Base-by-base conservation (phyloP, 2,888 invertebrate species). In the Andrena fulva region DNA sequence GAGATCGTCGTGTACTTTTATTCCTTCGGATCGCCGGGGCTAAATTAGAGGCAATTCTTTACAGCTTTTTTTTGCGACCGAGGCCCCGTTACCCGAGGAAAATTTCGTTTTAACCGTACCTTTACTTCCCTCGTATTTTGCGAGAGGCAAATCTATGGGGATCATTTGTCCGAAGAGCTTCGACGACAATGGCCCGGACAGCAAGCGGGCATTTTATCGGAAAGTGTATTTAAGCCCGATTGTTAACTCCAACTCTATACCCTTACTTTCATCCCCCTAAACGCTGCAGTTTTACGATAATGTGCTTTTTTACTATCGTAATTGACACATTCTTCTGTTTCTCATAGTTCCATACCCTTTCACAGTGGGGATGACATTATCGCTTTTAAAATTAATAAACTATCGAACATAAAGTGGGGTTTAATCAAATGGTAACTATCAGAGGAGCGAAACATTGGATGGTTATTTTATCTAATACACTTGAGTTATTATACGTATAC, bases 31-130 rank as follows among this genome's bases (percentile, higher is more conserved):
- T 75, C 48, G 68, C 24, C 33, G 10, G 16, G 20, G 68, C 33
- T 78, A 68, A 76, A 78, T 78, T 78, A 68, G 63, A 77, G 33
- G 20, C 68, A 54, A 76, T 63, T 56, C 68, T 63, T 78, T 48
- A 35, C 63, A 60, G 31, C 48, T 42, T 48, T 68, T 77, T 68
- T 60, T 60, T 50, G 60, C 42, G 66, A 56, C 35, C 2, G n/a
- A 60, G 7, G 8, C 33, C 56, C 24, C 24, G 42, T 63, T 16
- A 24, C 2, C 20, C 24, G 10, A 20, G 42, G n/a, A 63, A 68
- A 78, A 77, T 69, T 77, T 63, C 54, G 29, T 48, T 69, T 69
- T 77, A 77, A 78, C 33, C 68, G 66, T 35, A 33, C 66, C 62
- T 54, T 27, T 60, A 6, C 31, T 63, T 31, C 27, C 63, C 42